These are phyloP conservation scores for human DNA, from an alignment of 2,113 vertebrate species.

Conservation along the genomic window GRCh38 chr5:125693001-125693500, in stretches of 20 bases:
- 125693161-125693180: too few relatives aligned
- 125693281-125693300: background rate
- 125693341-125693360: background rate
- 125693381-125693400: too few relatives aligned
- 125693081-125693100: too few relatives aligned
- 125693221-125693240: background rate
- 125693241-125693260: background rate
- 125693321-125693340: background rate
- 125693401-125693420: background rate
- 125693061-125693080: too few relatives aligned
- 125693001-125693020: too few relatives aligned
- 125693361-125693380: background rate
- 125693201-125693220: background rate
- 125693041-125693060: too few relatives aligned
- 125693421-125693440: background rate
- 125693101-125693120: too few relatives aligned
- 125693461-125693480: background rate
- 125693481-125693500: background rate
- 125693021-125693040: too few relatives aligned
- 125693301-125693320: background rate
- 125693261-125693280: background rate
- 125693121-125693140: too few relatives aligned
- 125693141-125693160: too few relatives aligned
- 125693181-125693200: background rate
- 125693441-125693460: background rate